phyloP scores from a whole-genome alignment of 2,888 invertebrate genomes.

The Mongoloraphidia duomilia region DNA sequence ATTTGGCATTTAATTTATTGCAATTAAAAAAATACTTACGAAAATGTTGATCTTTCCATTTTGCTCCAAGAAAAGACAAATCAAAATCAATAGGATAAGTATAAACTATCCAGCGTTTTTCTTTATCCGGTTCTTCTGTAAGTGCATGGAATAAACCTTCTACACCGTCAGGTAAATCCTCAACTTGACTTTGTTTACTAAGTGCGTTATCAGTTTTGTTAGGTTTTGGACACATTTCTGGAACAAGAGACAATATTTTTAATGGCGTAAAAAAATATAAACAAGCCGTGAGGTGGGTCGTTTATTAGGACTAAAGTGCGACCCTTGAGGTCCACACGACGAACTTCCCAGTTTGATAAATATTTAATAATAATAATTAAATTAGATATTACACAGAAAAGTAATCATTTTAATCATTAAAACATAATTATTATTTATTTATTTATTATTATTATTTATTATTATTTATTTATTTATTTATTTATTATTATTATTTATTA shows the following conservation, averaged over 20 bases:
- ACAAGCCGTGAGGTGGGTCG: background rate
- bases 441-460: too few species aligned
- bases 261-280: background rate
- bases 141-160: slow-evolving; percentile 72
- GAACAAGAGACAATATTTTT: slow-evolving; percentile 15
- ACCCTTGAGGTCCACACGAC: too few species aligned
- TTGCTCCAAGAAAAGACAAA: slow-evolving; percentile 43
- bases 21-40: slow-evolving; percentile 39
- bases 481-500: too few species aligned
- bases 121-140: slow-evolving; percentile 61
- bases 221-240: slow-evolving; percentile 82
- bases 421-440: too few species aligned
- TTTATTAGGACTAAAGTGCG: too few species aligned
- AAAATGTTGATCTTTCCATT: slow-evolving; percentile 35
- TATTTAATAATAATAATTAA: too few species aligned
- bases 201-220: slow-evolving; percentile 61
- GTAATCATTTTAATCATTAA: too few species aligned
- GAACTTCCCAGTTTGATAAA: too few species aligned
- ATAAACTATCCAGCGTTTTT: slow-evolving; percentile 70
- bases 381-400: too few species aligned
- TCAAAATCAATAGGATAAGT: slow-evolving; percentile 67
- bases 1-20: background rate
- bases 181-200: slow-evolving; percentile 71
- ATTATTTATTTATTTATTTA: too few species aligned
- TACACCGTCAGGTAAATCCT: slow-evolving; percentile 67